Base-by-base conservation (phyloP, 2,113 vertebrate genomes). In the Pseudopipra pipra region DNA sequence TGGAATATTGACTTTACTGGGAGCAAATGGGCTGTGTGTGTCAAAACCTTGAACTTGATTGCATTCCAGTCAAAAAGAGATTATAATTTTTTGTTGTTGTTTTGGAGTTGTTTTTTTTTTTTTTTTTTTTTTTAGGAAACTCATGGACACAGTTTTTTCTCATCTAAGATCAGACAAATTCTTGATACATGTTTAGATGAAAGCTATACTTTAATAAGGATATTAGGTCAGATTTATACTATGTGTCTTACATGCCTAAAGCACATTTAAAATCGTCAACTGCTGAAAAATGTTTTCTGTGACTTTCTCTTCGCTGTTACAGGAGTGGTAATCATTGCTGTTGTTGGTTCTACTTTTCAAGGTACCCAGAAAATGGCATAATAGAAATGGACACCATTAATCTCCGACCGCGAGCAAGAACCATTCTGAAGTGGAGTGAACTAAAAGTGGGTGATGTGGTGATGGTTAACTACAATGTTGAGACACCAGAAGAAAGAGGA, bases 381-480 rank as follows among this genome's bases (percentile, higher is more conserved):
- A 97, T 99, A 97, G 98, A 99, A 98, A 99, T 99, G 97, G 96
- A 96, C 33, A 96, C 94, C 25, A 95, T 93, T 54, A 97, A 99
- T 72, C 98, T 99, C 93, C 98, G 99, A 33, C 99, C 99, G 5
- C 98, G 99, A 70, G 99, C 99, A 90, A 98, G 99, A 96, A 99
- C 98, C 24, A 97, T 98, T 93, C 98, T 99, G 90, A 98, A 98
- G 74, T 99, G 98, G 98, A 99, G 98, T 94, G 98, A 99, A 95
- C 97, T 99, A 44, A 97, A 98, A 95, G 97, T 99, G 72, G 99
- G 99, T 84, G 98, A 98, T 97, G 96, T 97, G 25, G 98, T 99
- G 89, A 99, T 99, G 98, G 98, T 99, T 95, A 99, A 99, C 97
- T 99, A 99, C 98, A 99, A 99, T 96, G 98, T 99, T 95, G 99